Conservation (phyloP, 2,797 vertebrate genomes). For the Masticophis lateralis region DNA sequence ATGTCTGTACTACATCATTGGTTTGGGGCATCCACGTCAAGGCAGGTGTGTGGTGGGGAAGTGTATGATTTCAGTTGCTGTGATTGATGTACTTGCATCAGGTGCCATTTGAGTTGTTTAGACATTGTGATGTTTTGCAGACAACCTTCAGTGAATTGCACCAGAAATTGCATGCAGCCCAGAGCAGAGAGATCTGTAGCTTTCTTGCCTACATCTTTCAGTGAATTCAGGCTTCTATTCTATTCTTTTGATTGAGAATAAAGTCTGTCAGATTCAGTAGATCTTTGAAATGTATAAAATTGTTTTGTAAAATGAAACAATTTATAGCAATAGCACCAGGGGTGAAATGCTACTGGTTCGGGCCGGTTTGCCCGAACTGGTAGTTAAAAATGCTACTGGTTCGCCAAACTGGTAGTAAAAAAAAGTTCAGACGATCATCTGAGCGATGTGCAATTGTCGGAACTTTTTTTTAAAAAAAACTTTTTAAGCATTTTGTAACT, state of each 20-base stretch:
- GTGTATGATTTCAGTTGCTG: background rate
- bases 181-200: background rate
- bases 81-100: background rate
- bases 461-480: too few relatives aligned
- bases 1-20: background rate
- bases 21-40: background rate
- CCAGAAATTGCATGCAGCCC: background rate
- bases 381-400: too few relatives aligned
- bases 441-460: too few relatives aligned
- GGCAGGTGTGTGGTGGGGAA: background rate
- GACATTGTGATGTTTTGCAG: background rate
- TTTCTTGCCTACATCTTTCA: background rate
- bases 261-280: background rate
- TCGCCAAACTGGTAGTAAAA: too few relatives aligned
- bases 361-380: too few relatives aligned
- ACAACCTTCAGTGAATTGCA: background rate
- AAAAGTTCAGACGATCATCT: too few relatives aligned
- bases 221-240: background rate
- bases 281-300: background rate
- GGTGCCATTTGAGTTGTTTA: background rate
- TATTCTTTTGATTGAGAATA: background rate
- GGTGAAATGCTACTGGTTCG: too few relatives aligned
- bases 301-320: background rate
- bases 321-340: background rate
- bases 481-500: too few relatives aligned